A percentile compares a stretch with the other conserved stretches of the same genome.
phyloP scores from a whole-genome alignment of 2,888 invertebrate species.

The Cynaeus angustus region DNA sequence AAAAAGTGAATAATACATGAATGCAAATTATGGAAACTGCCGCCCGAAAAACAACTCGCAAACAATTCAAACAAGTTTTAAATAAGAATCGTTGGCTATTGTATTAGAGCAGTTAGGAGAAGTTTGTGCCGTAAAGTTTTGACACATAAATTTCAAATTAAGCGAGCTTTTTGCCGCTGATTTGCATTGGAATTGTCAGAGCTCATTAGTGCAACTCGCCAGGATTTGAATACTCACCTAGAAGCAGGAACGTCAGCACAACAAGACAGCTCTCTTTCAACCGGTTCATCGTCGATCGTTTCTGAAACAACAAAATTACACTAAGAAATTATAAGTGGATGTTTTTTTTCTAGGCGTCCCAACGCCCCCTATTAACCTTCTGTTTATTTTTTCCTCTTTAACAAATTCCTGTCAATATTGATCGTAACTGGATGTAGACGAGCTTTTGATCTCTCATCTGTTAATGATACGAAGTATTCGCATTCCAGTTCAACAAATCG shows the following conservation, averaged over 20 bases:
- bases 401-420: slow-evolving; percentile 40
- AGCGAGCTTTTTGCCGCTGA: slow-evolving; percentile 43
- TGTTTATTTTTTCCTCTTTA: slow-evolving; percentile 23
- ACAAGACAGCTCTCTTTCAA: slow-evolving; percentile 51
- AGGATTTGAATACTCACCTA: background rate
- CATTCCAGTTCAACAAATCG: slow-evolving; percentile 30
- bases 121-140: slow-evolving; percentile 41
- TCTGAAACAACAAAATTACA: slow-evolving; percentile 33
- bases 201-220: slow-evolving; percentile 39
- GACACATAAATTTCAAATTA: slow-evolving; percentile 48
- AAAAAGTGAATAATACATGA: slow-evolving; percentile 48
- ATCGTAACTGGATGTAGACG: slow-evolving; percentile 25
- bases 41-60: slow-evolving; percentile 43
- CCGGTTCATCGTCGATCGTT: slow-evolving; percentile 53
- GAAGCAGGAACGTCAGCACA: slow-evolving; percentile 48
- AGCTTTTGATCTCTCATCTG: slow-evolving; percentile 47
- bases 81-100: slow-evolving; percentile 47
- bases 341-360: background rate
- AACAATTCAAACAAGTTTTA: slow-evolving; percentile 45
- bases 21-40: slow-evolving; percentile 42
- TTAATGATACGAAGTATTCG: slow-evolving; percentile 42
- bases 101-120: slow-evolving; percentile 41
- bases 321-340: too few relatives aligned
- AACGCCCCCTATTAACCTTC: slow-evolving; percentile 15
- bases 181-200: slow-evolving; percentile 49